These are phyloP conservation scores for Uropsilus gracilis DNA, from an alignment of 2,113 vertebrate species.

Conservation along the genomic window DNA sequence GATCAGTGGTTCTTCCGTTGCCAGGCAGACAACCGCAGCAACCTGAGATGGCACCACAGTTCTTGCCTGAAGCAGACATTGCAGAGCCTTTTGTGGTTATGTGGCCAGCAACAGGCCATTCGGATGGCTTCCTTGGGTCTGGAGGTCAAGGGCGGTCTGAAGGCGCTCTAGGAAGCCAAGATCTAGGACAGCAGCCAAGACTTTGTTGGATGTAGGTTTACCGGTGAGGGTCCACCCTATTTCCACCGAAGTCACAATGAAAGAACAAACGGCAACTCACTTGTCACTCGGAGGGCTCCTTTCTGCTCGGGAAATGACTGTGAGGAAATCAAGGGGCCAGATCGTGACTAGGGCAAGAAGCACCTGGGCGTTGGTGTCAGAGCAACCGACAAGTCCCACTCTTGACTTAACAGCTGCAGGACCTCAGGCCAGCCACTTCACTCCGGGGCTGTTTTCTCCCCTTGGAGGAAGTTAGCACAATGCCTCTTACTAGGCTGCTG, in stretches of 20 bases:
- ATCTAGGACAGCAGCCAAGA: neutral
- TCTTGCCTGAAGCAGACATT: neutral
- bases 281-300: neutral
- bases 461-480: neutral
- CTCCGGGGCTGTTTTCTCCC: neutral
- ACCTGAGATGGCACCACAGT: neutral
- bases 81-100: neutral
- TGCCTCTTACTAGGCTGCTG: neutral
- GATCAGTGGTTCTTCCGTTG: neutral
- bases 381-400: neutral
- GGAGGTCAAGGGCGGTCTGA: neutral
- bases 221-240: neutral
- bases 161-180: neutral
- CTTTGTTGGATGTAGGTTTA: neutral
- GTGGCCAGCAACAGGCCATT: neutral
- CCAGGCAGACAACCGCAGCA: neutral
- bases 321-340: neutral
- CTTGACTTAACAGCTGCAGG: neutral
- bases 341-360: neutral
- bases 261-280: neutral
- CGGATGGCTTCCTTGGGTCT: neutral
- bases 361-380: neutral
- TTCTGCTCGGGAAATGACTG: no score
- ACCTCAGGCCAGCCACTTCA: neutral
- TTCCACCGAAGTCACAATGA: neutral